Base-by-base conservation (phyloP, 2,888 invertebrate species). In the Metellina segmentata region DNA sequence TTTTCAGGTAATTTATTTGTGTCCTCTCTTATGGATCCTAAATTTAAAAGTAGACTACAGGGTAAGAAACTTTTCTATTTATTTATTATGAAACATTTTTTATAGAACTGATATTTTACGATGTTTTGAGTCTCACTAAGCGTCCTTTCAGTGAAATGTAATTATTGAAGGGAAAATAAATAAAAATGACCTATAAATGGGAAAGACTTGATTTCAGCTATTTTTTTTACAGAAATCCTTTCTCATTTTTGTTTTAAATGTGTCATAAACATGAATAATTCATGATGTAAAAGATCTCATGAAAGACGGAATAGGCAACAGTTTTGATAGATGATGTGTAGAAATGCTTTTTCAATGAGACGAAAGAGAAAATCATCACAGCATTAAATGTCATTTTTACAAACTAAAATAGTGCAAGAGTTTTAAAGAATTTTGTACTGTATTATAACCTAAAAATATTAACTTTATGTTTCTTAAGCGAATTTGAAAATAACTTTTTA, bases 1-100 rank as follows among this genome's bases (percentile, higher is more conserved):
- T 13, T 88, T 88, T 88, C 34, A 88, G 87, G 87, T 88, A 88
- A 88, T 72, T 53, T 19, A 72, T 78, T 81, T 81, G 79, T 81
- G 72, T 88, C 34, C 69, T 71, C 81, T 81, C 71, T 53, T 61
- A 72, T 81, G 79, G 87, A 79, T 81, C 72, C 49, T 69, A 79
- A 74, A 48, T n/a, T 51, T 13, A 53, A 81, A 34, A 52, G 72
- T 61, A 72, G 70, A 74, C n/a, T 11, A n/a, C 19, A 13, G 70
- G 87, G 87, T 88, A 81, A 88, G 87, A 83, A 52, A 9, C 19
- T 72, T 61, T 61, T 61, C 8, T 61, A 61, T 61, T 61, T 16
- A 7, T 61, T 9, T 61, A 11, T 9, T 61, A 34, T 34, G 34
- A 34, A 34, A 34, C 34, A 34, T 34, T 34, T 34, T 34, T 34